phyloP scores from a whole-genome alignment of 1,140 invertebrate species.

The Aphelinus atriplicis region DNA sequence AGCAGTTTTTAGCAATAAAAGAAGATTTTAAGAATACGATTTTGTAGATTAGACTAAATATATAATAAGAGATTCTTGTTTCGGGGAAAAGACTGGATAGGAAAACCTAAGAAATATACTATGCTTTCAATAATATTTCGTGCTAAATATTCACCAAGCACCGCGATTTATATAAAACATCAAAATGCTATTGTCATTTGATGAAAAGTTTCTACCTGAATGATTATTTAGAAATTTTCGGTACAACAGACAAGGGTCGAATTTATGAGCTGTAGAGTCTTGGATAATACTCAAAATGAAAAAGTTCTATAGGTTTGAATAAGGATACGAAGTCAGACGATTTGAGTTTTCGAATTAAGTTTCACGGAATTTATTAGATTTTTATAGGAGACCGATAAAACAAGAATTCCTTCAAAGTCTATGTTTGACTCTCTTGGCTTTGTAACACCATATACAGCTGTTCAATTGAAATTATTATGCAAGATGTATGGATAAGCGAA shows the following conservation, averaged over 20 bases:
- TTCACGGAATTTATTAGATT: constrained; percentile 4
- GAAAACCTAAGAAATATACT: background rate
- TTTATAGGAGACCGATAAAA: constrained; percentile 34
- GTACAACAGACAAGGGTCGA: background rate
- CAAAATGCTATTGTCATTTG: constrained; percentile 23
- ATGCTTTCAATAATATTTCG: background rate
- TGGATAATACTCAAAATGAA: background rate
- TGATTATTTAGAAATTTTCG: constrained; percentile 6
- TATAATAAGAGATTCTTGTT: background rate
- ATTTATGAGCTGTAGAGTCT: too few species aligned
- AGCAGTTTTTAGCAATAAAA: background rate
- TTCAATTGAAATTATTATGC: constrained; percentile 43
- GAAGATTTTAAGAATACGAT: background rate
- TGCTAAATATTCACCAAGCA: background rate
- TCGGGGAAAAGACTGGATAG: background rate
- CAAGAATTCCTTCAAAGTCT: constrained; percentile 37
- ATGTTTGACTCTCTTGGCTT: constrained; percentile 47
- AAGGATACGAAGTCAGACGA: constrained; percentile 18
- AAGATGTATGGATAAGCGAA: constrained; percentile 41
- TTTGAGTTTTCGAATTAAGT: constrained; percentile 9
- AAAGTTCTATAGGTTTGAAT: constrained; percentile 11
- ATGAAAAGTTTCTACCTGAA: constrained; percentile 9
- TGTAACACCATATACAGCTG: constrained; percentile 34
- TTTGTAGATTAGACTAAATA: too few species aligned
- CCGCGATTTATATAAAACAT: background rate